Percentiles rank a stretch among this genome's conserved stretches.
Conservation (phyloP, 2,888 invertebrate genomes). For the Philhelius pedissequus region DNA sequence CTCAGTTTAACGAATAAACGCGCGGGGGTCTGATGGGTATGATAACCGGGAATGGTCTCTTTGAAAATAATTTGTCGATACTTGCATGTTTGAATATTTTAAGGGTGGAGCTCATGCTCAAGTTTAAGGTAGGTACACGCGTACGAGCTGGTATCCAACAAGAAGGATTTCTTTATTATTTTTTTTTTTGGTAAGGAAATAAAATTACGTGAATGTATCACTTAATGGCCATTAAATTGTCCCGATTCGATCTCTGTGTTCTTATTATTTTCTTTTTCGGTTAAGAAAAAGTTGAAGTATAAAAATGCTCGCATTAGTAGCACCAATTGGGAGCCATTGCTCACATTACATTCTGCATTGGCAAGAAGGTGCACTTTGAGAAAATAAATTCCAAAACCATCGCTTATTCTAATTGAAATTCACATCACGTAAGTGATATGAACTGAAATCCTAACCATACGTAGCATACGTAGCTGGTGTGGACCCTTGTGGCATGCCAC, state of each 20-base stretch:
- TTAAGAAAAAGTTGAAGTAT: slow-evolving; percentile 36
- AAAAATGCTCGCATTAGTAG: slow-evolving; percentile 61
- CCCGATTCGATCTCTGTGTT: slow-evolving; percentile 51
- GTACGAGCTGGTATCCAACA: neutral
- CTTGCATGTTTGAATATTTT: slow-evolving; percentile 50
- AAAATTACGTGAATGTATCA: slow-evolving; percentile 67
- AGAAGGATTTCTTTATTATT: too few species aligned
- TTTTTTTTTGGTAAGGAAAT: slow-evolving; percentile 34
- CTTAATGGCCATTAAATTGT: slow-evolving; percentile 66
- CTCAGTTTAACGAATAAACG: neutral
- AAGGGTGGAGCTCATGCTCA: neutral
- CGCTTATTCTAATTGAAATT: slow-evolving; percentile 57
- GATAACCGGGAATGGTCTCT: slow-evolving; percentile 38
- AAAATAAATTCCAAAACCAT: slow-evolving; percentile 52
- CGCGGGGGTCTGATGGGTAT: neutral
- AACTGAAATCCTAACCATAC: slow-evolving; percentile 59
- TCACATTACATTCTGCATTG: slow-evolving; percentile 32
- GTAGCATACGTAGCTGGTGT: neutral
- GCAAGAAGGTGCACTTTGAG: slow-evolving; percentile 25
- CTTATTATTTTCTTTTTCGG: slow-evolving; percentile 1
- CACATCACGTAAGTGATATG: slow-evolving; percentile 68
- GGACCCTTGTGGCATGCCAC: slow-evolving; percentile 10
- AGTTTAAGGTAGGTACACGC: neutral
- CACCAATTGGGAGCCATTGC: slow-evolving; percentile 64
- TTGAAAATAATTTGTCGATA: slow-evolving; percentile 63